Conservation (phyloP, 1,140 invertebrate species). For the Apis dorsata region DNA sequence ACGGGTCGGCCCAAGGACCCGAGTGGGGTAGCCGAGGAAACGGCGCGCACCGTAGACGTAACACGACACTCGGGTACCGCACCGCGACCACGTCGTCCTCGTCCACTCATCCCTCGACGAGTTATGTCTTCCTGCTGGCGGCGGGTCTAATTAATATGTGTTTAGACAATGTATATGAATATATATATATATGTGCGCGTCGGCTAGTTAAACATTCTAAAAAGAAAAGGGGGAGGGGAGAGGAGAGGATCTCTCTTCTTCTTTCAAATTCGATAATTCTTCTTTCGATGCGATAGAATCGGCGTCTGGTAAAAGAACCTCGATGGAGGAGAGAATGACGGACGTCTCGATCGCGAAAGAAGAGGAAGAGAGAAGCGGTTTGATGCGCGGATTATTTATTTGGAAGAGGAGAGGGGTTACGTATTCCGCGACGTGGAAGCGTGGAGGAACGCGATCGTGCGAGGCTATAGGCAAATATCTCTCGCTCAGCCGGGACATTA, state of each 20-base stretch:
- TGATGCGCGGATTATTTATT: constrained; percentile 53
- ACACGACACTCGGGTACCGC: constrained; percentile 73
- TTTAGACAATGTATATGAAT: constrained; percentile 65
- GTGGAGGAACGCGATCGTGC: constrained; percentile 37
- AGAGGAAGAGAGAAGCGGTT: too few relatives aligned
- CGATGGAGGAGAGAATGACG: too few relatives aligned
- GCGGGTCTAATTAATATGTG: constrained; percentile 74
- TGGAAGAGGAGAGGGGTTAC: not conserved
- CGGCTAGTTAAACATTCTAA: not conserved
- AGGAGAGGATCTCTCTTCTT: too few relatives aligned
- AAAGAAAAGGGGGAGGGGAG: not conserved
- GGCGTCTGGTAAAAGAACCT: too few relatives aligned
- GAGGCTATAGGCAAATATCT: constrained; percentile 69
- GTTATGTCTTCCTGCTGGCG: constrained; percentile 73
- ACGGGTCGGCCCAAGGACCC: not conserved
- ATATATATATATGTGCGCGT: too few relatives aligned
- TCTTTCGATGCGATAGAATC: not conserved
- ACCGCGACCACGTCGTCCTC: constrained; percentile 56
- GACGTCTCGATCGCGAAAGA: not conserved
- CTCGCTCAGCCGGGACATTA: constrained; percentile 73
- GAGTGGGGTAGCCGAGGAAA: constrained; percentile 22
- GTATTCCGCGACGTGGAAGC: not conserved
- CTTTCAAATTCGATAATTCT: not conserved
- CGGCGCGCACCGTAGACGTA: constrained; percentile 56
- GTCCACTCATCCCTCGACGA: constrained; percentile 63